A percentile compares a stretch with the other conserved stretches of the same genome.
Conservation (phyloP, 2,797 vertebrate species). For the Numenius phaeopus region DNA sequence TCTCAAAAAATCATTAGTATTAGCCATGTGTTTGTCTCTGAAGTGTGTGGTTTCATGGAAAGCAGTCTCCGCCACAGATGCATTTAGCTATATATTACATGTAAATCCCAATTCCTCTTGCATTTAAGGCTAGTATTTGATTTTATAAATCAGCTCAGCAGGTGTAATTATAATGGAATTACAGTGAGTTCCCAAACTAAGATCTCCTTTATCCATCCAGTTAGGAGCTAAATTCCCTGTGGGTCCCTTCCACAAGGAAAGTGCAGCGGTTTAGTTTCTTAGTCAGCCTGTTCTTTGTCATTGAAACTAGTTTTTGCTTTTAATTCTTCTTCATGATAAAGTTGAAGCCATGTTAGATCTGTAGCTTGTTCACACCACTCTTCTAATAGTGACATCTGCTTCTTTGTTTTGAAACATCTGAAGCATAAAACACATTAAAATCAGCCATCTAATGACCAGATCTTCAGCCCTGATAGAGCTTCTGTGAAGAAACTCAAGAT, state of each 20-base stretch:
- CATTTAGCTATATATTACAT: background rate
- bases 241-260: slow-evolving; percentile 22
- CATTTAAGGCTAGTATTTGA: background rate
- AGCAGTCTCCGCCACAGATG: background rate
- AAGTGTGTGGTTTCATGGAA: background rate
- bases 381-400: background rate
- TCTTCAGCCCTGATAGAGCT: background rate
- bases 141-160: background rate
- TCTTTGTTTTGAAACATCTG: background rate
- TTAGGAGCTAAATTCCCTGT: background rate
- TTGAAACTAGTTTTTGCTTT: background rate
- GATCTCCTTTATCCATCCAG: slow-evolving; percentile 1
- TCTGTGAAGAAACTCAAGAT: background rate
- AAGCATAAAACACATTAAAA: background rate
- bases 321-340: background rate
- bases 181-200: background rate
- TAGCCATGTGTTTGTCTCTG: background rate
- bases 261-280: slow-evolving; percentile 2
- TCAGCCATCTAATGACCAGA: background rate
- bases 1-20: background rate
- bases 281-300: slow-evolving; percentile 40
- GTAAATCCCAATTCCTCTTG: background rate
- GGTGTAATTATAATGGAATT: slow-evolving; percentile 6
- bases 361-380: background rate
- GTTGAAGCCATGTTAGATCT: background rate